phyloP scores from a whole-genome alignment of 2,113 vertebrate genomes.

The Neoarius graeffei region DNA sequence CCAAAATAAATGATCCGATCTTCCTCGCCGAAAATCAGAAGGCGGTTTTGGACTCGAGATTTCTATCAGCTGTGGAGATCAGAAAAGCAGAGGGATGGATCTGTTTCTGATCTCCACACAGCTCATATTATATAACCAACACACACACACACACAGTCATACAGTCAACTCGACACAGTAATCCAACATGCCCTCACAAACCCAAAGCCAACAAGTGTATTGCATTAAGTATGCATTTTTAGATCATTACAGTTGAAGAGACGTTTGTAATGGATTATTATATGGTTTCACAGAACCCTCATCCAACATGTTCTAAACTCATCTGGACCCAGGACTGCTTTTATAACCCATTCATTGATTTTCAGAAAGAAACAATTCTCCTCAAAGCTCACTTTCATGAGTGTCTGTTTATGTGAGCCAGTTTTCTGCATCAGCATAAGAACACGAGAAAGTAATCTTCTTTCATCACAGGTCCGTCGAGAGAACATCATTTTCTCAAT shows the following conservation, averaged over 20 bases:
- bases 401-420: neutral
- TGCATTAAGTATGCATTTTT: neutral
- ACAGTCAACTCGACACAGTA: constrained; percentile 36
- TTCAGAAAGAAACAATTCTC: neutral
- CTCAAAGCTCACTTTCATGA: neutral
- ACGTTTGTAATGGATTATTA: neutral
- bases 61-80: constrained; percentile 32
- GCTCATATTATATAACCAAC: constrained; percentile 31
- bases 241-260: neutral
- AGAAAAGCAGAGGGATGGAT: constrained; percentile 13
- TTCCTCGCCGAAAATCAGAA: constrained; percentile 28
- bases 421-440: neutral
- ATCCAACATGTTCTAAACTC: neutral
- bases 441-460: neutral
- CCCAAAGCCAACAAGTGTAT: neutral
- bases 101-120: constrained; percentile 26
- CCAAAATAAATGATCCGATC: constrained; percentile 57
- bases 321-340: neutral
- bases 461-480: neutral
- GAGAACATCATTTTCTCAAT: neutral
- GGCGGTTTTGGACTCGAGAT: neutral
- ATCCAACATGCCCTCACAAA: neutral
- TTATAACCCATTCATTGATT: neutral
- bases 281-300: neutral
- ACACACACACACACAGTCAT: constrained; percentile 1